Evolutionary conservation across 2,113 vertebrate genomes (phyloP).

Genomic region (Caranx melampygus): DNA sequence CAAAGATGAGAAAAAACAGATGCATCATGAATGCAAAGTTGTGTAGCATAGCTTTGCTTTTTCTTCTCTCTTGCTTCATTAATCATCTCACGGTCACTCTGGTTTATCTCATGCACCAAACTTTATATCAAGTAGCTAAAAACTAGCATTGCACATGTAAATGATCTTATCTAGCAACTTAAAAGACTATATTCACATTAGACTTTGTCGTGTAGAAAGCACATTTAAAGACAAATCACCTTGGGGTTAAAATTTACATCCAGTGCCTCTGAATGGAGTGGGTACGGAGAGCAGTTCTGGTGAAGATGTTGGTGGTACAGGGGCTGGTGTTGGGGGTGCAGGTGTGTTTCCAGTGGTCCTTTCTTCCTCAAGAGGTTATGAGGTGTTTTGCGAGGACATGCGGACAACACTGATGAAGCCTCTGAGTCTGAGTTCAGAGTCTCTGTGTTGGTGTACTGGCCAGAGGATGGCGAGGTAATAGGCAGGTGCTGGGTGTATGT

Average conservation of each 20-base stretch:
- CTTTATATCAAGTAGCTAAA: neutral
- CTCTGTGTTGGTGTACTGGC: slow-evolving; percentile 89
- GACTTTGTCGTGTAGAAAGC: neutral
- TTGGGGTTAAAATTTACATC: slow-evolving; percentile 96
- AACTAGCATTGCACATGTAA: neutral
- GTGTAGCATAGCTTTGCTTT: neutral
- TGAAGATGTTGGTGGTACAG: slow-evolving; percentile 66
- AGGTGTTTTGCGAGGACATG: slow-evolving; percentile 74
- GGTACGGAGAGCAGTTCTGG: slow-evolving; percentile 63
- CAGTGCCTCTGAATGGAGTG: slow-evolving; percentile 78
- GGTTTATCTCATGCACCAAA: neutral
- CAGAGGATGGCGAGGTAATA: slow-evolving; percentile 86
- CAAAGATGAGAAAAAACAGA: neutral
- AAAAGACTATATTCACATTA: neutral
- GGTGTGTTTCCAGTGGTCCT: slow-evolving; percentile 67
- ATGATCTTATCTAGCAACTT: neutral
- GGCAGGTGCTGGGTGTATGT: slow-evolving; percentile 83
- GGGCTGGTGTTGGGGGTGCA: slow-evolving; percentile 71
- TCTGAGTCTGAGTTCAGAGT: slow-evolving; percentile 91
- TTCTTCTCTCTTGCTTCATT: neutral
- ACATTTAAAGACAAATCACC: slow-evolving; percentile 26
- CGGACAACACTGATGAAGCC: slow-evolving; percentile 86
- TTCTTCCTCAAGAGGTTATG: slow-evolving; percentile 82
- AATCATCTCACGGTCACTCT: neutral
- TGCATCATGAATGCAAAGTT: neutral